These are phyloP conservation scores for Drosophila atripex DNA, from an alignment of 2,888 invertebrate genomes.

Conservation along the genomic window DNA sequence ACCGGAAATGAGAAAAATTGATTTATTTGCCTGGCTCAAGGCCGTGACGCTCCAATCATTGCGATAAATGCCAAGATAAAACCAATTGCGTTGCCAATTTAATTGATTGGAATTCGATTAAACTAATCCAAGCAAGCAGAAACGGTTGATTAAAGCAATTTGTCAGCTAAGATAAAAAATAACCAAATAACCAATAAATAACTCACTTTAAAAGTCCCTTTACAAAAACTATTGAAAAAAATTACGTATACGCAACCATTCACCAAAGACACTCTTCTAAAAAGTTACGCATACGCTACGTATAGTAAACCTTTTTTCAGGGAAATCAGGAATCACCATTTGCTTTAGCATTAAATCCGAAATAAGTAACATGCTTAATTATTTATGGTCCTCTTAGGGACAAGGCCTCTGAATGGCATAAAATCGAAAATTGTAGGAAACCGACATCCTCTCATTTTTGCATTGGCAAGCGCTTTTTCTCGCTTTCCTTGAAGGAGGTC, in stretches of 20 bases:
- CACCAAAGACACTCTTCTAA: neutral
- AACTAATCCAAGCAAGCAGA: conserved; percentile 30
- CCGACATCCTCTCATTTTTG: conserved; percentile 34
- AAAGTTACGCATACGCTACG: neutral
- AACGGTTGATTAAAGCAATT: conserved; percentile 14
- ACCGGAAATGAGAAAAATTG: conserved; percentile 53
- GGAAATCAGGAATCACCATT: conserved; percentile 2
- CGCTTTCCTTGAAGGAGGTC: conserved; percentile 31
- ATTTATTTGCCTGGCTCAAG: conserved; percentile 40
- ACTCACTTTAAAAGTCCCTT: conserved; percentile 43
- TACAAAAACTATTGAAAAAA: conserved; percentile 28
- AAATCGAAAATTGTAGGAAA: conserved; percentile 60
- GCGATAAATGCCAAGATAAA: conserved; percentile 23
- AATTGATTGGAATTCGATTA: conserved; percentile 45
- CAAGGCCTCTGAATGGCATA: conserved; percentile 49
- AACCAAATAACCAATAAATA: conserved; percentile 44
- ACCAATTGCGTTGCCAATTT: conserved; percentile 43
- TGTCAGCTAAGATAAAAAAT: conserved; percentile 12
- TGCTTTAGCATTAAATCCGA: conserved; percentile 16
- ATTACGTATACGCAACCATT: conserved; percentile 9
- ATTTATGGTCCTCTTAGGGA: conserved; percentile 18
- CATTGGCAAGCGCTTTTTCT: conserved; percentile 32
- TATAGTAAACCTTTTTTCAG: neutral
- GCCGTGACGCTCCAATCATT: conserved; percentile 24
- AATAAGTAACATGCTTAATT: conserved; percentile 24